Evolutionary conservation across 1,140 invertebrate genomes (phyloP).

Genomic region (Plutomurus gul): DNA sequence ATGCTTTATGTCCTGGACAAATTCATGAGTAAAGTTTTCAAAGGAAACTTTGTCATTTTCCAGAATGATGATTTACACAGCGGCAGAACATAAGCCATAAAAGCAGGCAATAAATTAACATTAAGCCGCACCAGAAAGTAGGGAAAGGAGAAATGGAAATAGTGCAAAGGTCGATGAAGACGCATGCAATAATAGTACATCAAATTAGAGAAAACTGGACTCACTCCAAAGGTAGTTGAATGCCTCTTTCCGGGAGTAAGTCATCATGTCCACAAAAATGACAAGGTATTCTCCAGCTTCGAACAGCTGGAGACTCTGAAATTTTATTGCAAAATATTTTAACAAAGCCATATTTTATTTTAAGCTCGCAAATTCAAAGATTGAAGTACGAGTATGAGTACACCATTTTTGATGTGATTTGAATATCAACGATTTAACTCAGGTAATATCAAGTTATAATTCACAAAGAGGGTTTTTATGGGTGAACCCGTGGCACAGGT

Average conservation of each 20-base stretch:
- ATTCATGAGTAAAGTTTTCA: neutral
- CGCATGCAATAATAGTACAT: neutral
- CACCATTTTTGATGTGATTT: neutral
- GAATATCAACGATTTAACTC: neutral
- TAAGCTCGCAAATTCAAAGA: neutral
- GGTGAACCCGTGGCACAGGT: too few species aligned
- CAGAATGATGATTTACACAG: neutral
- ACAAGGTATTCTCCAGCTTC: conserved; percentile 92
- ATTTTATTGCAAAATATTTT: too few species aligned
- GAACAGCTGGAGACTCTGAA: conserved; percentile 81
- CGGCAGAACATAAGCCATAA: neutral
- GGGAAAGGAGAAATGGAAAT: neutral
- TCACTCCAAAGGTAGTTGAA: conserved; percentile 87
- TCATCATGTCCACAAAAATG: conserved; percentile 90
- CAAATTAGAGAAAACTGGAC: conserved; percentile 53
- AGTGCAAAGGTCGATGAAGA: neutral
- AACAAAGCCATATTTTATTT: neutral
- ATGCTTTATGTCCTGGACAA: neutral
- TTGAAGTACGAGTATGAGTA: neutral
- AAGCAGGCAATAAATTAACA: neutral
- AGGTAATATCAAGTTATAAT: neutral
- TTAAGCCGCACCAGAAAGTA: neutral
- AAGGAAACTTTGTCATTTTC: neutral
- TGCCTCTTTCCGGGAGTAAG: conserved; percentile 74
- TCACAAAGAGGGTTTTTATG: too few species aligned